A percentile compares a stretch with the other conserved stretches of the same genome.
phyloP scores from a whole-genome alignment of 2,113 vertebrate species.

The Glareola pratincola region DNA sequence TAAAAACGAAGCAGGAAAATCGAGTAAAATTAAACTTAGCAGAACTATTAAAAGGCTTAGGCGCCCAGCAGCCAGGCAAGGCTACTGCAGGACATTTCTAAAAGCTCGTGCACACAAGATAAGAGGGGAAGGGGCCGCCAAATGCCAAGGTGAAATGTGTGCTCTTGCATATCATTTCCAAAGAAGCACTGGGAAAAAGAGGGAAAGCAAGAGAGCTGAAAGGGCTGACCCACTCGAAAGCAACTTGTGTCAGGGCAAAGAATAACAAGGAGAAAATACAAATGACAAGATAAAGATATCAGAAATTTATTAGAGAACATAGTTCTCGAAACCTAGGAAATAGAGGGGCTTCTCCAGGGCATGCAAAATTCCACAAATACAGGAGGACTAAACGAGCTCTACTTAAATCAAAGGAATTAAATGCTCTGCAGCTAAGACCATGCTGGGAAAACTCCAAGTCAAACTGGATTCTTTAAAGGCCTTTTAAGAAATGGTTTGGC shows the following conservation, averaged over 20 bases:
- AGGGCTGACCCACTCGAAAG: background rate
- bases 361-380: background rate
- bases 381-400: background rate
- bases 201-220: background rate
- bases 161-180: background rate
- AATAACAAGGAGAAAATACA: background rate
- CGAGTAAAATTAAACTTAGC: constrained; percentile 54
- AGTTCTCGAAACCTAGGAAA: background rate
- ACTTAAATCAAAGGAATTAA: background rate
- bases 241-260: background rate
- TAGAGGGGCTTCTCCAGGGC: background rate
- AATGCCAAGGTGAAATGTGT: background rate
- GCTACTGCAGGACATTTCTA: background rate
- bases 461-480: background rate
- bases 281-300: background rate
- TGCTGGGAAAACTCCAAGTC: background rate
- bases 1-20: constrained; percentile 50
- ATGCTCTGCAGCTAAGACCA: background rate
- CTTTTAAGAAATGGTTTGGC: constrained; percentile 6
- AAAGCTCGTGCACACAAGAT: background rate
- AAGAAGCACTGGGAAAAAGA: background rate
- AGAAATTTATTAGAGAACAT: background rate
- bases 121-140: background rate
- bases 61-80: background rate
- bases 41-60: constrained; percentile 40